Evolutionary conservation across 2,113 vertebrate genomes (phyloP), one percentile per base, ranked within the genome.

Genomic region (Trichomycterus rosablanca): DNA sequence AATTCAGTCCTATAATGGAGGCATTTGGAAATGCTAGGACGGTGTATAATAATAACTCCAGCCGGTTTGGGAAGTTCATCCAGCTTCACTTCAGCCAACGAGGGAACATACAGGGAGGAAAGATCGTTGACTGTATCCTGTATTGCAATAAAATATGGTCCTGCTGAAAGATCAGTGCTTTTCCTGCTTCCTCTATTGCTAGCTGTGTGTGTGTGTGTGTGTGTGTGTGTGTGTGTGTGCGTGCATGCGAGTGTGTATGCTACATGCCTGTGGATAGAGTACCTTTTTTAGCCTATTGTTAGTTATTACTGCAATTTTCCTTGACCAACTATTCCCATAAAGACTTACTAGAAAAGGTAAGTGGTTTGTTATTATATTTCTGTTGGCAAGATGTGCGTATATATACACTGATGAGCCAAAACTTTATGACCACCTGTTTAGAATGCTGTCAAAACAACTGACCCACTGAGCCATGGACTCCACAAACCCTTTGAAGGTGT

Each of bases 31-130:
- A 99, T 0, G 93, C 96, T 0, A 95, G 92, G 81, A 99, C 96
- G 0, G 91, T 97, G 75, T 92, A 98, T 88, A 99, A 99, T 88
- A 97, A 93, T 90, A 97, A 99, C 87, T 99, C 96, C 4, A 97
- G 94, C 73, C 94, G 96, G 67, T 98, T 99, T 4, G 96, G 96
- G 76, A 98, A 98, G 86, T 98, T 99, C 6, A 83, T 99, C 63
- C 94, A 97, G 81, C 87, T 99, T 74, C 90, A 93, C 72, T 92
- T 99, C 80, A 89, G 90, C 75, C 91, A 93, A 76, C 90, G 91
- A 64, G 96, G 96, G 42, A 97, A 97, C 78, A 99, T 99, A 85
- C 93, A 96, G 86, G 95, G 96, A 50, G 96, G 95, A 68, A 84
- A 84, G n/a, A 95, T 99, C 53, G 81, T 94, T 52, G 94, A 99